Conservation (phyloP, 2,888 invertebrate genomes). For the Callyntrura sp. region DNA sequence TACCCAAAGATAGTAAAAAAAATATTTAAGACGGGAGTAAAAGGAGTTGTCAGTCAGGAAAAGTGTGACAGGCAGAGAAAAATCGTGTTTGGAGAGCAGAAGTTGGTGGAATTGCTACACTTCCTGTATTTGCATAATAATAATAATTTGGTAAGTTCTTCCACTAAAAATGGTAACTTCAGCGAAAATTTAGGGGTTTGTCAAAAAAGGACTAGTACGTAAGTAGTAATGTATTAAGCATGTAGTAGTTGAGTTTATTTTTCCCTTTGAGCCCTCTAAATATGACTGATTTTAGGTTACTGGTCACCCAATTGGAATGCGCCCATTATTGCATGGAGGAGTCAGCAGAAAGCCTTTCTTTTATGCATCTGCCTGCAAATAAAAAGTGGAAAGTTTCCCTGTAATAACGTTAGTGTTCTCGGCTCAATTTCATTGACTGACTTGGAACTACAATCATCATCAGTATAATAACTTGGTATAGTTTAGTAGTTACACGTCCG, state of each 20-base stretch:
- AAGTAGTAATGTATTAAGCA: background rate
- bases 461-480: background rate
- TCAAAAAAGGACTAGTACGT: background rate
- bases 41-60: too few species aligned
- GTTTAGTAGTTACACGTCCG: conserved; percentile 40
- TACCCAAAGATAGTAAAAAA: background rate
- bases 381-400: conserved; percentile 45
- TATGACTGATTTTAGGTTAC: conserved; percentile 32
- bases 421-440: conserved; percentile 40
- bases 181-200: background rate
- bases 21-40: too few species aligned
- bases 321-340: background rate
- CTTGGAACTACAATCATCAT: conserved; percentile 25
- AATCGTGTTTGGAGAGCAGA: too few species aligned
- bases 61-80: too few species aligned
- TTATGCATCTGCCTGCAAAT: too few species aligned
- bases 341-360: conserved; percentile 10
- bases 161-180: background rate
- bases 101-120: background rate
- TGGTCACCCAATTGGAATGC: background rate
- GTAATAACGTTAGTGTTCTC: too few species aligned
- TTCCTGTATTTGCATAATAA: background rate
- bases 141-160: background rate
- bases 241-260: background rate
- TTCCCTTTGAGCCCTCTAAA: conserved; percentile 15